Conservation (phyloP, 2,113 vertebrate genomes). For the Caracal caracal region DNA sequence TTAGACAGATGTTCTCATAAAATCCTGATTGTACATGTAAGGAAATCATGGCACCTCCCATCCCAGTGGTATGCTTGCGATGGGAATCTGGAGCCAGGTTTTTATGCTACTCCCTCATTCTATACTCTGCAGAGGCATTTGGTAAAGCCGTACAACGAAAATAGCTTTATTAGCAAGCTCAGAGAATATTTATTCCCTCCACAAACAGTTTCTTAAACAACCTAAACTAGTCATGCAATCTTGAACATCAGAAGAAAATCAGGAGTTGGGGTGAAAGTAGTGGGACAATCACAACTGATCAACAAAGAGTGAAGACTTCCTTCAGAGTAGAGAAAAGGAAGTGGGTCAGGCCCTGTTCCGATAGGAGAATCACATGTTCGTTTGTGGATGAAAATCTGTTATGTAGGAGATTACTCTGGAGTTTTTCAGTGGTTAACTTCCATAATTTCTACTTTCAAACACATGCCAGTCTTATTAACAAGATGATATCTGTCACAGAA, state of each 20-base stretch:
- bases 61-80: accelerated
- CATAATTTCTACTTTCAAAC: conserved; percentile 36
- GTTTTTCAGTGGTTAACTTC: not conserved
- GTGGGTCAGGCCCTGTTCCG: not conserved
- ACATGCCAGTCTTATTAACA: not conserved
- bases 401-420: not conserved
- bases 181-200: conserved; percentile 47
- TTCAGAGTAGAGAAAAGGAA: not conserved
- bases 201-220: conserved; percentile 56
- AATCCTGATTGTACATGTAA: not conserved
- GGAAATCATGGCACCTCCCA: not conserved
- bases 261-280: conserved; percentile 29
- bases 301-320: conserved; percentile 41
- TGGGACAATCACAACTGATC: not conserved
- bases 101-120: not conserved
- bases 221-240: conserved; percentile 7
- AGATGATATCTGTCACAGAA: not conserved
- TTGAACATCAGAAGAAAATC: conserved; percentile 49
- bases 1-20: not conserved
- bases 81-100: not conserved
- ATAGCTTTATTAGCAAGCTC: conserved; percentile 22
- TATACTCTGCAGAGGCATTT: not conserved
- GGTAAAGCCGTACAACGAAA: not conserved
- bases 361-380: not conserved
- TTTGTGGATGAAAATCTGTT: not conserved